Evolutionary conservation across 2,888 invertebrate genomes (phyloP), one percentile per base, ranked within the genome.

Genomic region (Oligia strigilis): DNA sequence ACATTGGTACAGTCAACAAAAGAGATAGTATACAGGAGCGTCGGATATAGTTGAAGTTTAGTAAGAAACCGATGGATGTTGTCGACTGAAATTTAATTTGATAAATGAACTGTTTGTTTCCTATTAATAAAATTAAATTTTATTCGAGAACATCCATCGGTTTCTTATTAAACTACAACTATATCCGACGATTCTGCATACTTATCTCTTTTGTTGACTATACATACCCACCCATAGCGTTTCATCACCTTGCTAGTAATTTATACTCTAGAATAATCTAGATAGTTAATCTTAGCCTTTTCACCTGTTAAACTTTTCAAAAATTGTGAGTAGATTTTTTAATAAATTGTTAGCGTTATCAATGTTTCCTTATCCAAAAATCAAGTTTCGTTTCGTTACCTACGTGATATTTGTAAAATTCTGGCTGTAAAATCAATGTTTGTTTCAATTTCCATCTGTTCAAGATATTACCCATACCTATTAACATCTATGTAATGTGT

Each of bases 231-330:
- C 60, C 60, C 49, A 66, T 82, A 82, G 73, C n/a, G 58, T 58
- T 71, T 74, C 77, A 81, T 87, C 82, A 86, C 78, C 69, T 82
- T 85, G 72, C 72, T 86, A 85, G 86, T 78, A 72, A 86, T 87
- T 80, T 86, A 84, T 88, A 89, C 86, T 86, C 81, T 86, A 85
- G 69, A 67, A 82, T 90, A 88, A 87, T 85, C 77, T 84, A 85
- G 66, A 78, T 87, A 90, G 83, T 75, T 43, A 43, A 66, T 72
- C 14, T 73, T 81, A 83, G 62, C 46, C 29, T 55, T 65, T 67
- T 55, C 72, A 81, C 85, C 72, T 58, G 83, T 62, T 84, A 80
- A 80, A 55, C 19, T 72, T 72, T 66, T 67, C 13, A 84, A 84
- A 60, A 60, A 40, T 14, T 60, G 58, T 64, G 55, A 36, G 49